phyloP scores from a whole-genome alignment of 2,888 invertebrate genomes.

The Leucophenga maculata region DNA sequence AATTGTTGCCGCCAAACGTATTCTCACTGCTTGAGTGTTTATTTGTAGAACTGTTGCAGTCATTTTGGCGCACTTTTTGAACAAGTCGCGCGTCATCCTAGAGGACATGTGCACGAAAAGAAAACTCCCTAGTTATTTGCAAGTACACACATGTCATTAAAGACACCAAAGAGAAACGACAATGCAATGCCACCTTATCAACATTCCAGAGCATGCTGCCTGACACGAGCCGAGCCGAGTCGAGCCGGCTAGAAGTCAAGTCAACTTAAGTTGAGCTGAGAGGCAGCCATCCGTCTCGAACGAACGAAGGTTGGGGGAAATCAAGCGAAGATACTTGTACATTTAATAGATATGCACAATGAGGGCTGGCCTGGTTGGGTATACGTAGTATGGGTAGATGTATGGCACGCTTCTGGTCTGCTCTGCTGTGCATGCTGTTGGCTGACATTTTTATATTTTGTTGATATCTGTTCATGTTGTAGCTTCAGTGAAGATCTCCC shows the following conservation, averaged over 20 bases:
- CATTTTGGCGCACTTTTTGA: constrained; percentile 60
- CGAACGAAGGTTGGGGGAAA: constrained; percentile 33
- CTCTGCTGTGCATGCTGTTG: background rate
- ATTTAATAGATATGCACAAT: constrained; percentile 38
- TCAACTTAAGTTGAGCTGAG: constrained; percentile 1
- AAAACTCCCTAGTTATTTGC: constrained; percentile 21
- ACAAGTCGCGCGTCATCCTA: constrained; percentile 26
- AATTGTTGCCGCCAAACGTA: background rate
- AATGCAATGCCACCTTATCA: constrained; percentile 37
- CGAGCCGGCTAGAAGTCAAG: constrained; percentile 49
- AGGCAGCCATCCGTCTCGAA: constrained; percentile 4
- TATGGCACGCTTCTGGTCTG: constrained; percentile 23
- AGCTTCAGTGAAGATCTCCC: constrained; percentile 29
- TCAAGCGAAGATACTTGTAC: constrained; percentile 6
- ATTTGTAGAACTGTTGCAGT: constrained; percentile 20
- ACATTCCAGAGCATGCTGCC: constrained; percentile 50
- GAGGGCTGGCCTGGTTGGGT: constrained; percentile 53
- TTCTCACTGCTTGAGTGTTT: background rate
- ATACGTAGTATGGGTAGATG: constrained; percentile 28
- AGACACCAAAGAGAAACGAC: constrained; percentile 8
- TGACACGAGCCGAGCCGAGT: constrained; percentile 55
- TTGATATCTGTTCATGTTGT: background rate
- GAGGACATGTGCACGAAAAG: constrained; percentile 59
- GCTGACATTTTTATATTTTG: constrained; percentile 13
- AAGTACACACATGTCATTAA: constrained; percentile 20